Evolutionary conservation across 1,140 invertebrate species (phyloP).

Genomic region (Eriocheir sinensis): DNA sequence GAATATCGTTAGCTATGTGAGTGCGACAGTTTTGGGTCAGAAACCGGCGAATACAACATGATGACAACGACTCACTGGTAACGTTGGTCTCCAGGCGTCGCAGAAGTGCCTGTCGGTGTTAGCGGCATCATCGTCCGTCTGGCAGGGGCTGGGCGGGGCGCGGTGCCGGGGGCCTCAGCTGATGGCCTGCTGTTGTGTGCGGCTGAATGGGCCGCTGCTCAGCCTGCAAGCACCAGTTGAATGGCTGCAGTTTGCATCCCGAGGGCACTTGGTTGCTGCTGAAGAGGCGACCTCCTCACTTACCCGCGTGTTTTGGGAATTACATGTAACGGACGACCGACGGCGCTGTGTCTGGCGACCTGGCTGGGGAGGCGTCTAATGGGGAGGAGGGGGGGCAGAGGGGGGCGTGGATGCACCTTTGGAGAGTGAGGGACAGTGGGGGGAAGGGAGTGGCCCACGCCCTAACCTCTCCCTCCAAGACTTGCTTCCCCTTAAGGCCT

Average conservation of each 20-base stretch:
- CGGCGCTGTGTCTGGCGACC: background rate
- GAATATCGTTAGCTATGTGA: too few relatives aligned
- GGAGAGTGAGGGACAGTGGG: background rate
- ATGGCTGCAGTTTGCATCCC: conserved; percentile 1
- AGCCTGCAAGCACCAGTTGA: conserved; percentile 20
- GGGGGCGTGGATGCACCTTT: too few relatives aligned
- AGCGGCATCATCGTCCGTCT: background rate
- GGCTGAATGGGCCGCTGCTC: background rate
- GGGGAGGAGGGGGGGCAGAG: background rate
- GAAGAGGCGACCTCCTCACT: conserved; percentile 10
- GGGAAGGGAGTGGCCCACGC: background rate
- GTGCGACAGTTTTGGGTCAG: too few relatives aligned
- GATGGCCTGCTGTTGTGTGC: conserved; percentile 7
- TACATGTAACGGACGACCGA: background rate
- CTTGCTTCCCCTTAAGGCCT: too few relatives aligned
- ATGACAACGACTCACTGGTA: too few relatives aligned
- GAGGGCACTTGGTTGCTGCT: conserved; percentile 9
- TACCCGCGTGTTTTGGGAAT: background rate
- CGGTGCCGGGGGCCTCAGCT: background rate
- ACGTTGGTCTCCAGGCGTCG: too few relatives aligned
- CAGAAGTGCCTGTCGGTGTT: background rate
- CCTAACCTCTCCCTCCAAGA: too few relatives aligned
- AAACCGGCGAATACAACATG: too few relatives aligned
- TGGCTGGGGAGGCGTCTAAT: background rate
- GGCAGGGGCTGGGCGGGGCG: background rate